phyloP scores from a whole-genome alignment of 1,140 invertebrate species.

The Drosophila arizonae region DNA sequence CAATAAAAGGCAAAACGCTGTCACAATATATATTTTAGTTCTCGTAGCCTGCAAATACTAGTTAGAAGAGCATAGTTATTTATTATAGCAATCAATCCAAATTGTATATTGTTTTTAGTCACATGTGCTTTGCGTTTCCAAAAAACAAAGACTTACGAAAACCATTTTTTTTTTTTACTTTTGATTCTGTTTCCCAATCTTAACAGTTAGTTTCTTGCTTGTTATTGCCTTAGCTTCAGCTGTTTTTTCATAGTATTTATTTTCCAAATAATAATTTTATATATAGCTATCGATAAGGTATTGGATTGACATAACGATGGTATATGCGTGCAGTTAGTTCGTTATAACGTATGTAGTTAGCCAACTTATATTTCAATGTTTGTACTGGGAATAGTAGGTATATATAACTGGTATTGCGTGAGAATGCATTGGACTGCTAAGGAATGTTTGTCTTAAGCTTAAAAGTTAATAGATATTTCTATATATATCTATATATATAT shows the following conservation, averaged over 20 bases:
- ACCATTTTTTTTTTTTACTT: constrained; percentile 30
- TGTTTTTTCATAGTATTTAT: constrained; percentile 69
- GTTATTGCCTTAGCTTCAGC: constrained; percentile 54
- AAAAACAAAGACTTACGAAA: constrained; percentile 48
- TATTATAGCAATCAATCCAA: constrained; percentile 57
- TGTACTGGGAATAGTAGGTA: constrained; percentile 50
- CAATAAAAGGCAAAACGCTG: constrained; percentile 25
- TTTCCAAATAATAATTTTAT: constrained; percentile 47
- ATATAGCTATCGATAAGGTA: constrained; percentile 52
- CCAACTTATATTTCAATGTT: constrained; percentile 66
- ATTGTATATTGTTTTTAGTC: constrained; percentile 37
- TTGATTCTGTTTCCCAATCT: constrained; percentile 5
- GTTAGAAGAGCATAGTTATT: constrained; percentile 65
- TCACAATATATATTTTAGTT: constrained; percentile 57
- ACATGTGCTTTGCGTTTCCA: constrained; percentile 46
- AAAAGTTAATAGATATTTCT: constrained; percentile 36
- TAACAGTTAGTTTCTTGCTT: constrained; percentile 44
- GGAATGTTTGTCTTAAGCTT: constrained; percentile 56
- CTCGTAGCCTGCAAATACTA: constrained; percentile 48
- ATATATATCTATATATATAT: constrained; percentile 27
- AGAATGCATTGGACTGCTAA: constrained; percentile 55
- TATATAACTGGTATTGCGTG: constrained; percentile 52
- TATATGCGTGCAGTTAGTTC: constrained; percentile 18
- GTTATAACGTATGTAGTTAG: constrained; percentile 53
- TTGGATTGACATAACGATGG: constrained; percentile 19